Base-by-base conservation (phyloP, 2,888 invertebrate species). In the Tridacna gigas region DNA sequence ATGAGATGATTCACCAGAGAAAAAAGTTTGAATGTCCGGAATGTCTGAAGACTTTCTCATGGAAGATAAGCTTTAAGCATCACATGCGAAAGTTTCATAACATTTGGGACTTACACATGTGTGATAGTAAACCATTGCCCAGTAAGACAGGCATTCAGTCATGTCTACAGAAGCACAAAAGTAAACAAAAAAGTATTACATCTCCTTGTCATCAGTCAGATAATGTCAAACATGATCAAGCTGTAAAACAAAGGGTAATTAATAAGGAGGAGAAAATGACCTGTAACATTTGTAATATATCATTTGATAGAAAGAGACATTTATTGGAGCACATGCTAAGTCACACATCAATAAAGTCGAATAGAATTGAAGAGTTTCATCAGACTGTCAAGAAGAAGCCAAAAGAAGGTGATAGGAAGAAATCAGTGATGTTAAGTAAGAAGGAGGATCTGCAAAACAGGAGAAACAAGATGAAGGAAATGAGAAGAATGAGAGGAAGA, bases 131-230 rank as follows among this genome's bases (percentile, higher is more conserved):
- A n/a, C n/a, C n/a, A n/a, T n/a, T n/a, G n/a, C 73, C 48, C 26
- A 20, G 25, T 47, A 45, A 66, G 20, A 47, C 65, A 2, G 78
- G 80, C 47, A 37, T 84, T n/a, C 61, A 67, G 22, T 22, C 26
- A 15, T 78, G 80, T 75, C 47, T 69, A 45, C 67, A 65, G 37
- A 67, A 67, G 69, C 71, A 47, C 51, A 51, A 47, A 25, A n/a
- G 48, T 28, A 11, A 67, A 15, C 28, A 28, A 18, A 67, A 67
- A 51, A 15, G 12, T 51, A 15, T 11, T 13, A 51, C 51, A 11
- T 13, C 12, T 51, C 51, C 51, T 13, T 15, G 20, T 15, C 15
- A 56, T 56, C 18, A 20, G 1, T 20, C 20, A 56, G 56, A 56
- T 20, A 20, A 3, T 15, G 56, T 56, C 20, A 20, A 18, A 13